Percentiles rank a stretch among this genome's conserved stretches.
Evolutionary conservation across 2,797 vertebrate species (phyloP).

Genomic region (Eulemur coronatus): DNA sequence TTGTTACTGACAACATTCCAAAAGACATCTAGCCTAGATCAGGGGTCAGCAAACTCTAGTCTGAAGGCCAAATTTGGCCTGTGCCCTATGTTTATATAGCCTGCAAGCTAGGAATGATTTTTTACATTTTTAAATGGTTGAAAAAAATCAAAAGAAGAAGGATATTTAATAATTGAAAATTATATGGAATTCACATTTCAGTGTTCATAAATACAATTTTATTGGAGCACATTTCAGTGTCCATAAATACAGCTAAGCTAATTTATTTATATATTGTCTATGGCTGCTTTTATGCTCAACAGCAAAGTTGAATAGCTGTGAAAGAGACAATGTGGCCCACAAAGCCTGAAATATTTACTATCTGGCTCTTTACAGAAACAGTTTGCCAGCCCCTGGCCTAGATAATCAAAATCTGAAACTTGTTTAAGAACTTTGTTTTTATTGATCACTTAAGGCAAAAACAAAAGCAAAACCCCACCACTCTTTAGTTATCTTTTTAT

Average conservation of each 20-base stretch:
- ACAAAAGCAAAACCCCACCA: not conserved
- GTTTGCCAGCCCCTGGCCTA: not conserved
- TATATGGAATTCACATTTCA: not conserved
- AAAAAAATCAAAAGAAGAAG: not conserved
- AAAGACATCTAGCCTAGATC: not conserved
- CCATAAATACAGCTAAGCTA: not conserved
- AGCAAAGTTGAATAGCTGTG: not conserved
- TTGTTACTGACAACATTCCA: not conserved
- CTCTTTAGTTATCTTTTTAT: not conserved
- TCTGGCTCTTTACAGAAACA: not conserved
- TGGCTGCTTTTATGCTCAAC: not conserved
- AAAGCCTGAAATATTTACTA: not conserved
- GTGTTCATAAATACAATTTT: not conserved
- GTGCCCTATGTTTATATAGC: not conserved
- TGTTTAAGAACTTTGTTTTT: constrained; percentile 34
- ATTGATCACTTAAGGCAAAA: not conserved
- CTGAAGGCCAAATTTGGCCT: not conserved
- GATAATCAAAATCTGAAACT: constrained; percentile 16
- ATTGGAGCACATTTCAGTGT: not conserved
- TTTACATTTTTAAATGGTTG: not conserved
- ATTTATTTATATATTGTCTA: not conserved
- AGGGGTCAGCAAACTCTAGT: not conserved
- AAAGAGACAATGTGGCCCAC: not conserved
- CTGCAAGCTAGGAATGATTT: not conserved
- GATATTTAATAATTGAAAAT: constrained; percentile 33